phyloP scores from a whole-genome alignment of 2,113 vertebrate species.

The Toxotes chatareus region DNA sequence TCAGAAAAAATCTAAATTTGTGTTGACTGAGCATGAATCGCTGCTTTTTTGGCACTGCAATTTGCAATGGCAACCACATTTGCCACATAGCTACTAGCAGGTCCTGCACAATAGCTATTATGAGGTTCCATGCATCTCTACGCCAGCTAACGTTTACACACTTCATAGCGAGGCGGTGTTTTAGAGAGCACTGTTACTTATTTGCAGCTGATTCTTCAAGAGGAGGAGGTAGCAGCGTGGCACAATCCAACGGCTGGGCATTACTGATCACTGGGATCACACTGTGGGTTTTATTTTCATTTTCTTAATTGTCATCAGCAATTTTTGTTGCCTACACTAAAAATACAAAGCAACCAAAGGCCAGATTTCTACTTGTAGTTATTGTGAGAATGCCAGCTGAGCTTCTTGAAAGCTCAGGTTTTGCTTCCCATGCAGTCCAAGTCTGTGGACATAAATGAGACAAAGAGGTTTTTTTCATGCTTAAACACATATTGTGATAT shows the following conservation, averaged over 20 bases:
- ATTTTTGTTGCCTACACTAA: conserved; percentile 19
- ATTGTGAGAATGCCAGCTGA: conserved; percentile 12
- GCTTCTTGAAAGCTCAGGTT: background rate
- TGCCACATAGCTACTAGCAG: conserved; percentile 48
- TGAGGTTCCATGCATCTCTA: conserved; percentile 67
- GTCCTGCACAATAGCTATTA: conserved; percentile 40
- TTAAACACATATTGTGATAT: conserved; percentile 52
- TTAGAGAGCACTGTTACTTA: conserved; percentile 40
- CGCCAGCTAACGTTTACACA: conserved; percentile 33
- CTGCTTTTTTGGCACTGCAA: conserved; percentile 51
- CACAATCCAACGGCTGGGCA: conserved; percentile 10
- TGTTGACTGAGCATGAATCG: conserved; percentile 12
- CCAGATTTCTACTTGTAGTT: background rate
- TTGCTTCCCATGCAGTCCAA: conserved; percentile 58
- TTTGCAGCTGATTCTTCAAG: conserved; percentile 36
- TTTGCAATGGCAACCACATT: conserved; percentile 45
- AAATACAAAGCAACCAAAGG: conserved; percentile 31
- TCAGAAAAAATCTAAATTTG: conserved; percentile 16
- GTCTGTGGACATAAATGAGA: conserved; percentile 47
- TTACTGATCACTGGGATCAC: background rate
- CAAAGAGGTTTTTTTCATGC: conserved; percentile 51
- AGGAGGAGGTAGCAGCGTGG: conserved; percentile 56
- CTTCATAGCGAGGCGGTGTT: conserved; percentile 24
- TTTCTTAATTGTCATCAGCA: background rate
- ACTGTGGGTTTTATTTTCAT: background rate